These are phyloP conservation scores for Xenopus tropicalis DNA, from an alignment of 2,113 vertebrate species.

Conservation along the genomic window UCB_Xtro_10.0 CM004443.2:159795001-159795500, in stretches of 20 bases:
- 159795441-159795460: background rate
- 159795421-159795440: background rate
- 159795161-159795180: constrained; percentile 41
- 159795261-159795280: constrained; percentile 29
- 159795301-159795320: constrained; percentile 13
- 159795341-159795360: background rate
- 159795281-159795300: constrained; percentile 7
- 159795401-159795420: background rate
- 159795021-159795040: background rate
- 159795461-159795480: too few species aligned
- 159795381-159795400: background rate
- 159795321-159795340: constrained; percentile 12
- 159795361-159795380: background rate
- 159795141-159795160: constrained; percentile 35
- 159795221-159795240: constrained; percentile 29
- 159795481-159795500: background rate
- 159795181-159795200: constrained; percentile 30
- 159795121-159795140: constrained; percentile 32
- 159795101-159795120: constrained; percentile 35
- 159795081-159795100: constrained; percentile 30
- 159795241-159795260: constrained; percentile 16
- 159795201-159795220: constrained; percentile 37
- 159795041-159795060: constrained; percentile 18
- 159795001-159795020: background rate
- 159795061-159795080: constrained; percentile 29